Conservation (phyloP, 2,113 vertebrate species). For the Colius striatus region DNA sequence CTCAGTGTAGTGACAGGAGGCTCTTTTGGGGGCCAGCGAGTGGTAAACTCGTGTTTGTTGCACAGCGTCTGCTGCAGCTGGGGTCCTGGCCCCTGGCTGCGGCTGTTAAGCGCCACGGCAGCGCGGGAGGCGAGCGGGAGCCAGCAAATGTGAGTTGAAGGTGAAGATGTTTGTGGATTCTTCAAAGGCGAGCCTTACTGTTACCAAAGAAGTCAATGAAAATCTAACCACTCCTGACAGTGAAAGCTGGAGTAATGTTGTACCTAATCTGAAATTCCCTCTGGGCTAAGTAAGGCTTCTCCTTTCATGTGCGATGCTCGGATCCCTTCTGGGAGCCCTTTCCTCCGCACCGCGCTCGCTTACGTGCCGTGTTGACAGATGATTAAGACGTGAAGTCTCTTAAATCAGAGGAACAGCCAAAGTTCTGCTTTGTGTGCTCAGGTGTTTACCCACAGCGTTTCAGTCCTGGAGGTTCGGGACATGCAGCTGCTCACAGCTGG, state of each 20-base stretch:
- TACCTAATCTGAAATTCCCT: constrained; percentile 70
- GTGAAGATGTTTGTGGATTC: constrained; percentile 37
- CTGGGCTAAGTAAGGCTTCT: constrained; percentile 56
- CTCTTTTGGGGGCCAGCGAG: not conserved
- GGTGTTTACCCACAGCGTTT: not conserved
- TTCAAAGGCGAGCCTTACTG: constrained; percentile 20
- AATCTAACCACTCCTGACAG: constrained; percentile 45
- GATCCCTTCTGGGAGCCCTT: constrained; percentile 60
- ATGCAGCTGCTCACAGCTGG: not conserved
- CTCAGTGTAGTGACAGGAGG: not conserved
- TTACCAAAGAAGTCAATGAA: constrained; percentile 37
- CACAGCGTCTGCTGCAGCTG: not conserved
- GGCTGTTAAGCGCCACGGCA: not conserved
- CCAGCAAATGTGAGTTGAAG: not conserved
- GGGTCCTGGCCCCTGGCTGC: not conserved
- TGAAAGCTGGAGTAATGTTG: constrained; percentile 10
- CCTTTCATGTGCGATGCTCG: constrained; percentile 47
- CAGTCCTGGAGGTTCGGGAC: not conserved
- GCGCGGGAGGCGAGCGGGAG: fast-evolving
- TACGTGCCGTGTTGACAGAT: constrained; percentile 49
- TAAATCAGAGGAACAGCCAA: constrained; percentile 36
- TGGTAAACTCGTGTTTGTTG: not conserved
- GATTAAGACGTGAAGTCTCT: constrained; percentile 68
- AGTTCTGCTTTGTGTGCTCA: not conserved
- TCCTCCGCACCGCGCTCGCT: not conserved